Conservation (phyloP, 2,797 vertebrate species). For the Darevskia mixta region DNA sequence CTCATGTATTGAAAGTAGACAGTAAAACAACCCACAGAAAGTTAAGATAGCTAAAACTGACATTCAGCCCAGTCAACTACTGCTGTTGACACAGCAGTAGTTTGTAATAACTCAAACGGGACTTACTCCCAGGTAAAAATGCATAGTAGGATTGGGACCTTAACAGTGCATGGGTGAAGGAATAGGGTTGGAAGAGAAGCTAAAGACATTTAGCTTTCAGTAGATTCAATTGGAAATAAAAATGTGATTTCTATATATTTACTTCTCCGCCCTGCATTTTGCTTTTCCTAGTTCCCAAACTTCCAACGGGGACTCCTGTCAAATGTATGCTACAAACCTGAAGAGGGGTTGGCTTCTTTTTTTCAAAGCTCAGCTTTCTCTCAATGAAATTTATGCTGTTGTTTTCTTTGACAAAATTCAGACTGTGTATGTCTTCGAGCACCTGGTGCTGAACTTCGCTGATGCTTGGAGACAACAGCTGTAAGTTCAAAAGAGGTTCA, state of each 20-base stretch:
- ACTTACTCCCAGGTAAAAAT: background rate
- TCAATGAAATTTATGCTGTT: conserved; percentile 87
- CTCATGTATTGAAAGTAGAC: no score
- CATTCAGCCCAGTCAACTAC: no score
- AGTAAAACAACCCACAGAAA: background rate
- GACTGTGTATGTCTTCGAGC: conserved; percentile 90
- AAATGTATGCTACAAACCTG: conserved; percentile 69
- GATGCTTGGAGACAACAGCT: conserved; percentile 87
- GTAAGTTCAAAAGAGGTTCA: conserved; percentile 59
- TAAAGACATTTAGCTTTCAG: background rate
- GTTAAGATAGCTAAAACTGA: background rate
- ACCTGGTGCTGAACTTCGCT: conserved; percentile 90
- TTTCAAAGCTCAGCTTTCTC: conserved; percentile 95
- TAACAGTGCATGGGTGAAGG: background rate
- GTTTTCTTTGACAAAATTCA: conserved; percentile 92
- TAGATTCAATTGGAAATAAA: background rate
- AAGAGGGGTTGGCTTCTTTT: conserved; percentile 77
- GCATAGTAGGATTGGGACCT: background rate
- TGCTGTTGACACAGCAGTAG: background rate
- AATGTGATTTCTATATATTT: background rate
- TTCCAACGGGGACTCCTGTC: background rate
- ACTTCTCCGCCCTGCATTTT: background rate
- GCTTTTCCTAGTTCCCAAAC: no score
- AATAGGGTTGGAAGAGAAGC: background rate
- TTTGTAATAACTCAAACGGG: background rate